Base-by-base conservation (phyloP, 2,797 vertebrate species). In the Myioborus melanocephalus region DNA sequence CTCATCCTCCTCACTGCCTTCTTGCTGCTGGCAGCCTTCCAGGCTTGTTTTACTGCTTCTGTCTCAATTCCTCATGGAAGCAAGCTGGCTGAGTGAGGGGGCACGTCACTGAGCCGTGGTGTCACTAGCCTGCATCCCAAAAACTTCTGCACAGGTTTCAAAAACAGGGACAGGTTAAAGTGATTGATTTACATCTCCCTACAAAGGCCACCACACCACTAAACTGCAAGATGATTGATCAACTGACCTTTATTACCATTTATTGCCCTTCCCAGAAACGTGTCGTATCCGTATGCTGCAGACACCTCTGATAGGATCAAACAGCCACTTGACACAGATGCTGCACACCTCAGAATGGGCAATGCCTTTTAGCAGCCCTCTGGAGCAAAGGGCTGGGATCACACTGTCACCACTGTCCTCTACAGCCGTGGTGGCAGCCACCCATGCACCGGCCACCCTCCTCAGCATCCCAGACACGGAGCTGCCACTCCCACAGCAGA, bases 181-280 rank as follows among this genome's bases (percentile, higher is more conserved):
- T 10, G 4, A 95, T 81, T 73, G 84, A 89, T 89, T 80, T 91
- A 35, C 55, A 81, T 89, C 87, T 65, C 56, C 68, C 49, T 41
- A 26, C 76, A 94, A 91, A 95, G 92, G 93, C 89, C 89, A 83
- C 65, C 64, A 18, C 4, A 8, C 49, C 84, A 56, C 55, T 39
- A 53, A 78, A 47, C 75, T 64, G 64, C 39, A 46, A 72, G 63
- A 72, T 60, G 81, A 95, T 84, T 87, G 88, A 95, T 85, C 65
- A 87, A 18, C 63, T 86, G 61, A 94, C 92, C 87, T 92, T 95
- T 95, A 61, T 89, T 75, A 68, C 84, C 53, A 10, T 83, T 93
- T 81, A 87, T 61, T 87, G 83, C 89, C 90, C 89, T 95, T 93
- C 84, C 90, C 87, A 77, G 86, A 70, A 87, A 60, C 12, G 44